A percentile compares a stretch with the other conserved stretches of the same genome.
Conservation (phyloP, 2,888 invertebrate species). For the Megaustenia siamemsis region DNA sequence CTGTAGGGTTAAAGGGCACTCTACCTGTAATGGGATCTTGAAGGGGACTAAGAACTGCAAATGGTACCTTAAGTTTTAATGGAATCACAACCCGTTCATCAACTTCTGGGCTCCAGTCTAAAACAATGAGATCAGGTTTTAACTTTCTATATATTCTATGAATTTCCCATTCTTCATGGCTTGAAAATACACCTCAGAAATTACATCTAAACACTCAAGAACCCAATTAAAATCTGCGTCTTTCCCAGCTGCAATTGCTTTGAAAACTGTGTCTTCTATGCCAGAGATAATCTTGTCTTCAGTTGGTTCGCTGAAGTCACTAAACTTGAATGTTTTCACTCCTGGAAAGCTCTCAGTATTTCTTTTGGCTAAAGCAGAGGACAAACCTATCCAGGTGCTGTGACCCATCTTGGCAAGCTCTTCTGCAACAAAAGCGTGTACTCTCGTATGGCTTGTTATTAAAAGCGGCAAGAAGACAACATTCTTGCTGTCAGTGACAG, state of each 20-base stretch:
- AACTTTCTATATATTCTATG: not conserved
- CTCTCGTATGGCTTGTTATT: conserved; percentile 11
- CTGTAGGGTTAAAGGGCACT: not conserved
- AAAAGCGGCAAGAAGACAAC: conserved; percentile 10
- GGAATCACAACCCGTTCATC: conserved; percentile 4
- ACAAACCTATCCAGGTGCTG: not conserved
- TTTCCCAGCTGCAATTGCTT: not conserved
- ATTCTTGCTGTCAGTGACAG: not conserved
- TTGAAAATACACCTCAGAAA: not conserved
- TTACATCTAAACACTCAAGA: not conserved
- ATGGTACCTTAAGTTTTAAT: not conserved
- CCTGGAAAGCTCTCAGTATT: not conserved
- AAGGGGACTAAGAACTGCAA: not conserved
- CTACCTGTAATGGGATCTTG: not conserved
- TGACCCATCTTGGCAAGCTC: conserved; percentile 13
- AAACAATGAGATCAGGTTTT: not conserved
- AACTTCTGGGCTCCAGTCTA: not conserved
- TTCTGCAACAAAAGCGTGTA: not conserved
- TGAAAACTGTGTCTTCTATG: not conserved
- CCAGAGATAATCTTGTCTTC: not conserved
- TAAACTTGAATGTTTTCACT: not conserved
- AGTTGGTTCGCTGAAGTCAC: not conserved
- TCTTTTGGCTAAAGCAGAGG: conserved; percentile 12
- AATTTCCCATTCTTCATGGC: not conserved
- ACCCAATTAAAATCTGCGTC: not conserved